A percentile compares a stretch with the other conserved stretches of the same genome.
Evolutionary conservation across 2,797 vertebrate genomes (phyloP).

Genomic region (Phoxinus dragarum): DNA sequence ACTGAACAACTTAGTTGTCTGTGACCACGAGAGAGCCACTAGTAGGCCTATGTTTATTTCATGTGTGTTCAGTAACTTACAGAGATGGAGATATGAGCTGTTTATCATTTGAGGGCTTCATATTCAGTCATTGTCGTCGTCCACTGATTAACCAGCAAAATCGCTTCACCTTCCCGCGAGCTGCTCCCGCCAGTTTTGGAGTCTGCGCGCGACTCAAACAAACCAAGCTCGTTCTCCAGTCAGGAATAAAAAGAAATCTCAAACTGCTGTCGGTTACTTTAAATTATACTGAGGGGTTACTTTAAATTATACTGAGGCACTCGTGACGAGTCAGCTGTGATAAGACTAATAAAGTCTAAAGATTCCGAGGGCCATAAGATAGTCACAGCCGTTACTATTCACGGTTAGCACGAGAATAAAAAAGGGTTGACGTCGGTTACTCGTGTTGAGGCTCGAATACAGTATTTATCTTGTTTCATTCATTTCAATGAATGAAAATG

Average conservation of each 20-base stretch:
- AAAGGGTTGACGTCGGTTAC: not conserved
- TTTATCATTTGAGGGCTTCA: not conserved
- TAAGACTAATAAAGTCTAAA: too few relatives aligned
- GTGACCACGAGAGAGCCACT: not conserved
- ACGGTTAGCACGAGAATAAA: not conserved
- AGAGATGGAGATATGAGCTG: not conserved
- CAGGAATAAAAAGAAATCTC: not conserved
- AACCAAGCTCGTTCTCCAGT: too few relatives aligned
- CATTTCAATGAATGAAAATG: too few relatives aligned
- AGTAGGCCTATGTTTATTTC: too few relatives aligned
- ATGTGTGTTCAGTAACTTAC: not conserved
- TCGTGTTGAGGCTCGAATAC: not conserved
- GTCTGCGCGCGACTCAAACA: not conserved
- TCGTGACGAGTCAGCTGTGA: not conserved
- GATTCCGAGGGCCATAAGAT: too few relatives aligned
- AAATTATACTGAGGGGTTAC: too few relatives aligned
- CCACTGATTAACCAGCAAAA: not conserved
- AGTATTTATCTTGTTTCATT: not conserved
- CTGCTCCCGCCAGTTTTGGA: not conserved
- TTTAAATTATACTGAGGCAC: too few relatives aligned
- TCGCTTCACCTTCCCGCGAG: not conserved
- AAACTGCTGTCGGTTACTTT: not conserved
- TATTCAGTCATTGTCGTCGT: not conserved
- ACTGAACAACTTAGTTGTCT: not conserved
- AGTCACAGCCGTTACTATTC: not conserved